phyloP scores from a whole-genome alignment of 2,113 vertebrate species.

The Plestiodon gilberti region DNA sequence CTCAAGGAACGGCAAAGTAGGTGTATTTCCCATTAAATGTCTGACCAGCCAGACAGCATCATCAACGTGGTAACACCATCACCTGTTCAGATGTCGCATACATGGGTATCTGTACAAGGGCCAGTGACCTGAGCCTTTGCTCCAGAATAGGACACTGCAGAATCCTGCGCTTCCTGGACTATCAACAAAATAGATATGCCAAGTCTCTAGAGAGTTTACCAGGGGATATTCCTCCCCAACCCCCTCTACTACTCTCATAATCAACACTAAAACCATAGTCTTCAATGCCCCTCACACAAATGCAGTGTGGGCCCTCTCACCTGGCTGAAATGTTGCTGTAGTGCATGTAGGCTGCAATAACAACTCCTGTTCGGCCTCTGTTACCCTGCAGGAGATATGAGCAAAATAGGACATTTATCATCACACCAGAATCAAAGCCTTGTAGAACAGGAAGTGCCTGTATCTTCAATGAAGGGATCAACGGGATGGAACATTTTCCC shows the following conservation, averaged over 20 bases:
- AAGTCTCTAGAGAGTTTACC: not conserved
- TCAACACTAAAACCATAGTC: not conserved
- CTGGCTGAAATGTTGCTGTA: conserved; percentile 99
- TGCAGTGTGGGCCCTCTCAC: conserved; percentile 69
- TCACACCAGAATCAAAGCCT: not conserved
- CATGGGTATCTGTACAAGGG: not conserved
- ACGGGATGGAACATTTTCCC: not conserved
- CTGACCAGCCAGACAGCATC: not conserved
- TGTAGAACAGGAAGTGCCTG: not conserved
- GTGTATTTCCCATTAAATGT: not conserved
- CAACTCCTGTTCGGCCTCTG: conserved; percentile 92
- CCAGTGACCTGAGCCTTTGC: not conserved
- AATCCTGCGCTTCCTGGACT: not conserved
- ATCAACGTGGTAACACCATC: not conserved
- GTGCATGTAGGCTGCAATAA: conserved; percentile 97
- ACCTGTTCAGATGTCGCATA: not conserved
- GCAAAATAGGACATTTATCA: conserved; percentile 15
- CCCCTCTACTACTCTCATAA: not conserved
- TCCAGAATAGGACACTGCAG: not conserved
- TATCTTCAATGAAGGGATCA: not conserved
- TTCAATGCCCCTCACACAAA: not conserved
- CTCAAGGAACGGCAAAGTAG: not conserved
- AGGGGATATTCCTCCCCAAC: not conserved
- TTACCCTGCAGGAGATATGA: conserved; percentile 85
- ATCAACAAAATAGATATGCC: not conserved